Evolutionary conservation across 2,888 invertebrate species (phyloP).

Genomic region (Ophion slaviceki): DNA sequence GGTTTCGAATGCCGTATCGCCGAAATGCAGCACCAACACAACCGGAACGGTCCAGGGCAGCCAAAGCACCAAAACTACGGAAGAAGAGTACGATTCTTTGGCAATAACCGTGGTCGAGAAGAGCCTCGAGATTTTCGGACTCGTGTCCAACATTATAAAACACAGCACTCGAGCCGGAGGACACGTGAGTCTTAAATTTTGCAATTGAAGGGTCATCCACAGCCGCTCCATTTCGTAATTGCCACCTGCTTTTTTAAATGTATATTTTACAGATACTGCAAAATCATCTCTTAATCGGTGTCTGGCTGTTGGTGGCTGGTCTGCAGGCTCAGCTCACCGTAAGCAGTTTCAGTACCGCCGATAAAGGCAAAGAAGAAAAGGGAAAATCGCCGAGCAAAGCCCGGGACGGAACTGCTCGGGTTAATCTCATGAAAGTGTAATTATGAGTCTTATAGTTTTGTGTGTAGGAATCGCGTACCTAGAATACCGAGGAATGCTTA

Average conservation of each 20-base stretch:
- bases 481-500: background rate
- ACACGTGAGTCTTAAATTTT: conserved; percentile 86
- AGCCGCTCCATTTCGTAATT: conserved; percentile 14
- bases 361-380: conserved; percentile 85
- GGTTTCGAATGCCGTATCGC: conserved; percentile 85
- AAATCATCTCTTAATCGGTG: conserved; percentile 94
- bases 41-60: conserved; percentile 68
- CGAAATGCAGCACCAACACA: conserved; percentile 84
- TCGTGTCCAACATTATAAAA: conserved; percentile 92
- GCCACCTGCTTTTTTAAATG: conserved; percentile 13
- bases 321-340: conserved; percentile 92
- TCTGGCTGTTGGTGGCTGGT: conserved; percentile 94
- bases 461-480: background rate
- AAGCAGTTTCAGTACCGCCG: conserved; percentile 84
- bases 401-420: conserved; percentile 85
- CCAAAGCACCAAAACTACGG: conserved; percentile 83
- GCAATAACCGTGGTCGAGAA: conserved; percentile 94
- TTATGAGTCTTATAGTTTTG: conserved; percentile 62
- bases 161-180: conserved; percentile 94
- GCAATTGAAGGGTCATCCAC: background rate
- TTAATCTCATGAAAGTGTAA: conserved; percentile 89
- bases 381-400: conserved; percentile 86
- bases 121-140: conserved; percentile 93
- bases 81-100: conserved; percentile 92
- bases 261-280: conserved; percentile 88